Conservation (phyloP, 2,113 vertebrate genomes). For the Heteronetta atricapilla region DNA sequence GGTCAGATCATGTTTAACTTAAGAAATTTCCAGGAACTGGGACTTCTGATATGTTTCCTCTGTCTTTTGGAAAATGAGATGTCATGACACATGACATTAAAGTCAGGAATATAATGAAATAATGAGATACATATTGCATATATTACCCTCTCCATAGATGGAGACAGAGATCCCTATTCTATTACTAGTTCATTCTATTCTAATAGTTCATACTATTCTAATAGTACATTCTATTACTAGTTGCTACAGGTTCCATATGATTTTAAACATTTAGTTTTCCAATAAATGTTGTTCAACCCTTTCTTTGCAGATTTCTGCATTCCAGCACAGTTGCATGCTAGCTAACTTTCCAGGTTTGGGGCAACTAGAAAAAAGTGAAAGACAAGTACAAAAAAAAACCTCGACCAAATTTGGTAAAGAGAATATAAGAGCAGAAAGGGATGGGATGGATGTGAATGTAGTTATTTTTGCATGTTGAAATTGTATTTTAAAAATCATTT, state of each 20-base stretch:
- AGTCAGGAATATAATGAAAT: background rate
- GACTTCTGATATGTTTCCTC: background rate
- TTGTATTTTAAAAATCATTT: background rate
- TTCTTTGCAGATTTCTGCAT: background rate
- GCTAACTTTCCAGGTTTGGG: background rate
- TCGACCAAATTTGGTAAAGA: background rate
- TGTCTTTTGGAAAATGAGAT: background rate
- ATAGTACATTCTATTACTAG: background rate
- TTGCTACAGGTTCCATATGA: background rate
- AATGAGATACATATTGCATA: background rate
- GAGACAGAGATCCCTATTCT: too few species aligned
- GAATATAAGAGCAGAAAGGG: background rate
- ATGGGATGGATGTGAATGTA: accelerated
- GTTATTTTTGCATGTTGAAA: background rate
- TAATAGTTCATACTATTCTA: too few species aligned
- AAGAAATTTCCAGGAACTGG: background rate
- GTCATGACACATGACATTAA: background rate
- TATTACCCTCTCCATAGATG: background rate
- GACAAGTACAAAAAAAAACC: background rate
- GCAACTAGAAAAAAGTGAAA: background rate
- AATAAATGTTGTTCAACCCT: background rate
- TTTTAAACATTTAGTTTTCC: background rate
- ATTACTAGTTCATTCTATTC: too few species aligned
- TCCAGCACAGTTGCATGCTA: background rate
- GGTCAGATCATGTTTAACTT: background rate